Percentiles rank a stretch among this genome's conserved stretches.
Evolutionary conservation across 2,888 invertebrate species (phyloP).

Genomic region (Lasioglossum lativentre): DNA sequence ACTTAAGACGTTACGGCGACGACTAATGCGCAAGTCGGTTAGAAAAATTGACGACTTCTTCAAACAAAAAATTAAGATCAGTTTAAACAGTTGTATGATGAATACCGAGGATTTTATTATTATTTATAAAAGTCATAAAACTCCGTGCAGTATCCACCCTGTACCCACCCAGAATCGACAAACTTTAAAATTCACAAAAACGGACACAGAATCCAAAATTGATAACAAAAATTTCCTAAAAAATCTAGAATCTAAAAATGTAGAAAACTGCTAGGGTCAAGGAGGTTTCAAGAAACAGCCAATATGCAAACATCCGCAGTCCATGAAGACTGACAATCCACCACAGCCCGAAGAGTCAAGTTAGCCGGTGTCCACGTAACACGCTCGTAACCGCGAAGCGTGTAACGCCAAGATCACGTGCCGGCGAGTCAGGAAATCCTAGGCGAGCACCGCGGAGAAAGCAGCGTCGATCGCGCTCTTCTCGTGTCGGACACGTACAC

Average conservation of each 20-base stretch:
- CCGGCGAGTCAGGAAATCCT: constrained; percentile 75
- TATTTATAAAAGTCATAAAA: no score
- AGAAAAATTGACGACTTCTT: background rate
- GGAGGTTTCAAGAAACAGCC: background rate
- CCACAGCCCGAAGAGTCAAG: constrained; percentile 44
- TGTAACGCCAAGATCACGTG: constrained; percentile 73
- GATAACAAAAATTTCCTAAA: no score
- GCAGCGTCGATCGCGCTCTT: constrained; percentile 60
- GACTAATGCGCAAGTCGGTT: background rate
- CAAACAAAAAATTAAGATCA: background rate
- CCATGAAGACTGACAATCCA: background rate
- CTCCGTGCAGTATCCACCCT: no score
- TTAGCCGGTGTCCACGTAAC: constrained; percentile 64
- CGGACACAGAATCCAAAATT: no score
- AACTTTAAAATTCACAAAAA: background rate
- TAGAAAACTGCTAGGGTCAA: background rate
- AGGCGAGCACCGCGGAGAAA: constrained; percentile 71
- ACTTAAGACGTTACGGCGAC: background rate
- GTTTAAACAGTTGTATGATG: background rate
- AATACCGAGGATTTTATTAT: no score
- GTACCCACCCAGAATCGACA: no score
- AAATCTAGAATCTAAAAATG: background rate
- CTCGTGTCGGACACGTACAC: constrained; percentile 20
- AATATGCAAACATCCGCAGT: background rate
- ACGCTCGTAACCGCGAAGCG: constrained; percentile 64